Evolutionary conservation across 2,113 vertebrate genomes (phyloP), one percentile per base, ranked within the genome.

Genomic region (Neolamprologus variostigma): DNA sequence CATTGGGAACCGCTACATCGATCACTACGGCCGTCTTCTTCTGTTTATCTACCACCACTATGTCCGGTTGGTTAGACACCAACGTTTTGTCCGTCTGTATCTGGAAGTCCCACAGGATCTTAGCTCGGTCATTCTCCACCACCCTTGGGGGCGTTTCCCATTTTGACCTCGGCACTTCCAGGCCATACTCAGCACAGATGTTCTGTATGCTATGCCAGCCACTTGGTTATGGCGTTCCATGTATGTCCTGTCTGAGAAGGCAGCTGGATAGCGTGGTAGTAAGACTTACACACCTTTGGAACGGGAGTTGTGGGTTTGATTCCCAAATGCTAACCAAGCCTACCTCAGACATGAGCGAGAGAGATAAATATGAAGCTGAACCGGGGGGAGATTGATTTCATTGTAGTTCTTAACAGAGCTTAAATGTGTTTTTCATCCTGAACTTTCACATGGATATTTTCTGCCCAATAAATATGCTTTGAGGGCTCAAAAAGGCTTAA

Each of bases 131-230:
- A 50, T 0, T 0, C 47, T 50, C 47, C 16, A 17, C 47, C 47
- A 50, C 47, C 7, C 0, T 50, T 0, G 45, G 16, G 0, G 1
- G 45, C 45, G 0, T 50, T 0, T 50, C 16, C 16, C 45, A 50
- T 50, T 50, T 17, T 50, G 47, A 50, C 47, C 47, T 50, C 2
- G 7, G n/a, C 0, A 23, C n/a, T 54, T 54, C 53, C 53, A 54
- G n/a, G 4, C 0, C 0, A 7, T 55, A 23, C 21, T 55, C 11
- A 0, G 53, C 21, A 55, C 53, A 55, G 53, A 55, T 55, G n/a
- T 54, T 12, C 53, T 54, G 53, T 23, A 23, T 3, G 2, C 21
- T 55, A 23, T 55, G 21, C 53, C 21, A 0, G 53, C 53, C 21
- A 23, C 53, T 55, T 55, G 53, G 53, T 55, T 55, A 55, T 23